Evolutionary conservation across 2,797 vertebrate species (phyloP).

Genomic region (Neomorphus geoffroyi): DNA sequence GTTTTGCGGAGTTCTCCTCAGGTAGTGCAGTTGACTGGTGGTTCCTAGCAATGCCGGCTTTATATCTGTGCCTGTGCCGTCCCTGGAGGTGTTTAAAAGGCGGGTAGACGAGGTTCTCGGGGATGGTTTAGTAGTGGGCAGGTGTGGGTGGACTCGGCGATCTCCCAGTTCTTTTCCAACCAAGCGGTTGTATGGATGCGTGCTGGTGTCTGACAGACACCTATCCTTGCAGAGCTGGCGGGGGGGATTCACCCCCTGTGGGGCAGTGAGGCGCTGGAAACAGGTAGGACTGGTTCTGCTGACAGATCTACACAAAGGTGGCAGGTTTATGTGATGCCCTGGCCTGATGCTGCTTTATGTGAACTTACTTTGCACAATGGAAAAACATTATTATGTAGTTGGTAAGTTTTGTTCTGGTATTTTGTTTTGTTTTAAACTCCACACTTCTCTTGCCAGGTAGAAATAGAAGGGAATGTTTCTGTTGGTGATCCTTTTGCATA

Average conservation of each 20-base stretch:
- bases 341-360: not conserved
- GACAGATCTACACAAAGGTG: not conserved
- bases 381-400: not conserved
- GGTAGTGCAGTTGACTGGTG: not conserved
- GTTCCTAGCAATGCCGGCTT: not conserved
- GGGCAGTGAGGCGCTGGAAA: not conserved
- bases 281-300: conserved; percentile 57
- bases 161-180: too few relatives aligned
- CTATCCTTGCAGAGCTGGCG: rapidly evolving
- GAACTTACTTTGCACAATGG: not conserved
- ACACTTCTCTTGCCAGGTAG: rapidly evolving
- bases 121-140: too few relatives aligned
- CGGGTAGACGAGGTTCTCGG: too few relatives aligned
- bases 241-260: not conserved
- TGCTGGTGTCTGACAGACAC: not conserved
- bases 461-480: not conserved
- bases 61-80: not conserved
- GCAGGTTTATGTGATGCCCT: not conserved
- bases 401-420: not conserved
- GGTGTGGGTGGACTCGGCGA: too few relatives aligned
- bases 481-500: not conserved
- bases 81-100: too few relatives aligned
- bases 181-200: too few relatives aligned
- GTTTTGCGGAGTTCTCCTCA: not conserved
- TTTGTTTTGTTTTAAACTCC: not conserved